Conservation (phyloP, 2,888 invertebrate genomes). For the Thera obeliscata region DNA sequence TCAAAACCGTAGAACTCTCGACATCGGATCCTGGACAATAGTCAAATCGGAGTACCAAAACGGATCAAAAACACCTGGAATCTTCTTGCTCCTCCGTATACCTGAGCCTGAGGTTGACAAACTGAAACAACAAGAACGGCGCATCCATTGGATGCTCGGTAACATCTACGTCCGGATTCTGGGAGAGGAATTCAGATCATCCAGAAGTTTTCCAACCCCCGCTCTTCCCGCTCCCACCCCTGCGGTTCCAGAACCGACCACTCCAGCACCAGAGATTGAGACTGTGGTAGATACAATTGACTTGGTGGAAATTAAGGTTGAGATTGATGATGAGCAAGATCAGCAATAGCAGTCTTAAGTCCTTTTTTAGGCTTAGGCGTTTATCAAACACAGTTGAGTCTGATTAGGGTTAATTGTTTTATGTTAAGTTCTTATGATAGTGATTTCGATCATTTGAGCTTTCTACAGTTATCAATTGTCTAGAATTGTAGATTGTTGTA, state of each 20-base stretch:
- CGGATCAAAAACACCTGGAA: neutral
- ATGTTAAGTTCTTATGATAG: too few species aligned
- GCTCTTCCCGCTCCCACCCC: neutral
- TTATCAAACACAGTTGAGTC: too few species aligned
- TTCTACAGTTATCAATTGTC: too few species aligned
- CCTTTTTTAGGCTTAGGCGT: too few species aligned
- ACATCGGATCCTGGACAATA: neutral
- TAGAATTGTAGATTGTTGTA: too few species aligned
- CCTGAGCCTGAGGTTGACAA: neutral
- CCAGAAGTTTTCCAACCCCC: too few species aligned
- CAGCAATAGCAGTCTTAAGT: neutral
- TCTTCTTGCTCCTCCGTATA: neutral
- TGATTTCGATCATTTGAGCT: too few species aligned
- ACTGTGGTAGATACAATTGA: neutral
- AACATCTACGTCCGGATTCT: neutral
- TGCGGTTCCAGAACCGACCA: neutral
- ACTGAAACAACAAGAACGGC: neutral
- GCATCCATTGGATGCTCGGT: neutral
- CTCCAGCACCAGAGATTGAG: neutral
- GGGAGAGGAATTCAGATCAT: neutral
- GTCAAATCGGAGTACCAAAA: neutral
- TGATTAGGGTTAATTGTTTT: too few species aligned
- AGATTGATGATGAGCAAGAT: neutral
- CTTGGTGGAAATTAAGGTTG: neutral
- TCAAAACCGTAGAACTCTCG: neutral